These are phyloP conservation scores for Akabosia matsudoensis DNA, from an alignment of 1,140 invertebrate species.

Conservation along the genomic window DNA sequence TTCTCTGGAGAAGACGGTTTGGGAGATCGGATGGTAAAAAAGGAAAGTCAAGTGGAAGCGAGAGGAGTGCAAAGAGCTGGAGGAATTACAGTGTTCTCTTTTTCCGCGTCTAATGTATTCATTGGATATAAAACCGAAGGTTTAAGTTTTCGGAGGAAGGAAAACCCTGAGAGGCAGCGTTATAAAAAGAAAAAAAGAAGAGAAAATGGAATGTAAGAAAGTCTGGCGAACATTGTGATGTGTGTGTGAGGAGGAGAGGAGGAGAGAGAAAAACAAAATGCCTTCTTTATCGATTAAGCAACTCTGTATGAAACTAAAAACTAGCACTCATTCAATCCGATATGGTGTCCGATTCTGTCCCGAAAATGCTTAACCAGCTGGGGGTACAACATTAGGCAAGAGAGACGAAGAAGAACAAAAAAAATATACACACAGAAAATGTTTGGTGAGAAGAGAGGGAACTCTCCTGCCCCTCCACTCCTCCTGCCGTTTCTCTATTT, in stretches of 20 bases:
- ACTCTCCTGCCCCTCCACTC: slow-evolving; percentile 25
- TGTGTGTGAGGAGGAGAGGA: slow-evolving; percentile 13
- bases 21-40: slow-evolving; percentile 18
- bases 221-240: background rate
- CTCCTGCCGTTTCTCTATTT: slow-evolving; percentile 5
- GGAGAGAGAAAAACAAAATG: slow-evolving; percentile 36
- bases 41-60: no score
- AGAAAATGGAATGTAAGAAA: slow-evolving; percentile 10
- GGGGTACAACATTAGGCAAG: slow-evolving; percentile 18
- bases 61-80: no score
- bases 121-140: background rate
- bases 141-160: slow-evolving; percentile 18
- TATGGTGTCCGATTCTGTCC: slow-evolving; percentile 24
- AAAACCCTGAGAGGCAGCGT: no score
- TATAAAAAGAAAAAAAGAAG: background rate
- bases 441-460: no score
- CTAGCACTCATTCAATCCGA: slow-evolving; percentile 24
- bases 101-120: no score
- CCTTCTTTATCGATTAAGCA: slow-evolving; percentile 41
- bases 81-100: no score
- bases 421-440: no score
- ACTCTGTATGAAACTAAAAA: slow-evolving; percentile 33
- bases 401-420: no score
- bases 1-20: slow-evolving; percentile 17
- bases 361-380: slow-evolving; percentile 24